These are phyloP conservation scores for Acleris sparsana DNA, from an alignment of 2,888 invertebrate genomes.

Conservation along the genomic window DNA sequence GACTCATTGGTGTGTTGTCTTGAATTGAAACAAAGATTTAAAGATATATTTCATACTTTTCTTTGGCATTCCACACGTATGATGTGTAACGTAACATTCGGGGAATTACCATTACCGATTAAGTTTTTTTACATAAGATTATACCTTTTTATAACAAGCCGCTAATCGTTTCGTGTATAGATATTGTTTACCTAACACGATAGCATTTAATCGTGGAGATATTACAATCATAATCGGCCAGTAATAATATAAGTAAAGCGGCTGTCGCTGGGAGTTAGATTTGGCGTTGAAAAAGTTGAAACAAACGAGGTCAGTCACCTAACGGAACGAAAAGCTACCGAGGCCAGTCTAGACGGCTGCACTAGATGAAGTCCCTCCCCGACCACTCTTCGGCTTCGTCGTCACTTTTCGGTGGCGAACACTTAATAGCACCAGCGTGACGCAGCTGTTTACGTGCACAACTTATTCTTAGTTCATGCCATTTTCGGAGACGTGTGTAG, in stretches of 20 bases:
- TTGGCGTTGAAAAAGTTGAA: constrained; percentile 13
- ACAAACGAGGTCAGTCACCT: constrained; percentile 33
- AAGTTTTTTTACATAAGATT: no score
- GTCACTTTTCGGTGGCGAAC: background rate
- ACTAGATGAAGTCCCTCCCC: constrained; percentile 17
- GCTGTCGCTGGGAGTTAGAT: constrained; percentile 1
- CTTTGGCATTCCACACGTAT: no score
- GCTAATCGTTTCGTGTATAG: no score
- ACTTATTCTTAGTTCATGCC: background rate
- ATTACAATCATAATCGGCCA: constrained; percentile 4
- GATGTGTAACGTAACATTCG: no score
- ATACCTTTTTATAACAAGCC: no score
- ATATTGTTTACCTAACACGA: no score
- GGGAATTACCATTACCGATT: no score
- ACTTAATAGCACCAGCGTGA: constrained; percentile 11
- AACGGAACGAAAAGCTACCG: constrained; percentile 25
- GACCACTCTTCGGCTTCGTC: constrained; percentile 17
- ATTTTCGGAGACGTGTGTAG: background rate
- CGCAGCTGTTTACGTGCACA: constrained; percentile 1
- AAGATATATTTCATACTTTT: no score
- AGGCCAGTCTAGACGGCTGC: constrained; percentile 24
- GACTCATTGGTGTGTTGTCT: background rate
- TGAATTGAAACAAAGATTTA: background rate
- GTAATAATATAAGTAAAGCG: background rate
- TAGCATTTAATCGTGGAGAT: background rate